Percentiles rank a stretch among this genome's conserved stretches.
Evolutionary conservation across 2,888 invertebrate species (phyloP).

Genomic region (Hesperia comma): DNA sequence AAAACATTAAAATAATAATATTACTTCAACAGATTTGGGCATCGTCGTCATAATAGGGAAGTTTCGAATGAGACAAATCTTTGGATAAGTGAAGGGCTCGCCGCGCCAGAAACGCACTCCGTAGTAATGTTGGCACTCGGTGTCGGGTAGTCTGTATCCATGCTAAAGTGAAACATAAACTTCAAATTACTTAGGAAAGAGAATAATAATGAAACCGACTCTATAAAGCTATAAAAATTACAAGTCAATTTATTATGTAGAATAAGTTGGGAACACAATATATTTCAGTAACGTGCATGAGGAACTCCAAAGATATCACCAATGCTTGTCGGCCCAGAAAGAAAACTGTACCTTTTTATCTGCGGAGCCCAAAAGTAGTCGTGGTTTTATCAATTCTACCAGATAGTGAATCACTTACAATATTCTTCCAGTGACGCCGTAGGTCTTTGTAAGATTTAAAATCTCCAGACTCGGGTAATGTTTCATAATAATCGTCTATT

Average conservation of each 20-base stretch:
- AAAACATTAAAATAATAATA: neutral
- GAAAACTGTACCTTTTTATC: no score
- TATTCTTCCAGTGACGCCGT: slow-evolving; percentile 82
- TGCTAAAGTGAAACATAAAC: slow-evolving; percentile 53
- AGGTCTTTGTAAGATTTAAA: slow-evolving; percentile 76
- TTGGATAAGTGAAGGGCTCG: slow-evolving; percentile 72
- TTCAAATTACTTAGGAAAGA: no score
- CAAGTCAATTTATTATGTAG: no score
- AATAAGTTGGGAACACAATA: no score
- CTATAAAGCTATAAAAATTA: no score
- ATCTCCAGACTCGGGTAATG: slow-evolving; percentile 56
- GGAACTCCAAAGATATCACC: no score
- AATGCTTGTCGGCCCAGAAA: no score
- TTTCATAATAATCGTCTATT: slow-evolving; percentile 59
- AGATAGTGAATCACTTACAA: slow-evolving; percentile 58
- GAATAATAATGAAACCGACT: no score
- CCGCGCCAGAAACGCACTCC: slow-evolving; percentile 74
- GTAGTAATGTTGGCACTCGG: slow-evolving; percentile 61
- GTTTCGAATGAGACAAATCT: slow-evolving; percentile 61
- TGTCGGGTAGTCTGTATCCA: slow-evolving; percentile 73
- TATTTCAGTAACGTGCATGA: no score
- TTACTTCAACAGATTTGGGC: slow-evolving; percentile 60
- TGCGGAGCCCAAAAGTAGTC: no score
- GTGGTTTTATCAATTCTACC: no score
- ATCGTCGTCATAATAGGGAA: slow-evolving; percentile 69